Evolutionary conservation across 2,113 vertebrate genomes (phyloP).

Genomic region (Dipodomys stephensi): DNA sequence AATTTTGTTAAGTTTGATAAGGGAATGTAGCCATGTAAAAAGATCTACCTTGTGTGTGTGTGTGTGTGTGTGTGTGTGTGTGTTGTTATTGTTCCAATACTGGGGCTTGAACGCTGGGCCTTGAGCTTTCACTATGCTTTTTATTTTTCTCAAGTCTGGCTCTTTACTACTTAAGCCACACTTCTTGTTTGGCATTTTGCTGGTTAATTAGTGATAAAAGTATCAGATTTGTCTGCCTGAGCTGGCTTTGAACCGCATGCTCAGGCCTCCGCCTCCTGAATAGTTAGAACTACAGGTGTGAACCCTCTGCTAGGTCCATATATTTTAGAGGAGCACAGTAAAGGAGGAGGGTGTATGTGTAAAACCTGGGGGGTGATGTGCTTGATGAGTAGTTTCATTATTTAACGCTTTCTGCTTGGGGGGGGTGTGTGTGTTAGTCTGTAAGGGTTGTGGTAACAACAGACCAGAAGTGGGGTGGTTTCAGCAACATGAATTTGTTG

Average conservation of each 20-base stretch:
- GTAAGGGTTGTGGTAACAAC: not conserved
- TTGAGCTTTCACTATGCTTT: too few species aligned
- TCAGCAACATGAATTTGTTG: not conserved
- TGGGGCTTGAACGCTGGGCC: too few species aligned
- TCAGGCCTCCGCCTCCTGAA: too few species aligned
- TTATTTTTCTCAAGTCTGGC: too few species aligned
- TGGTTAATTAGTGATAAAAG: too few species aligned
- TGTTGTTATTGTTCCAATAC: too few species aligned
- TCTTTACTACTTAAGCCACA: too few species aligned
- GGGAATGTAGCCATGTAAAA: not conserved
- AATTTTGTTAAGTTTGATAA: not conserved
- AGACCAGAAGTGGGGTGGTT: not conserved
- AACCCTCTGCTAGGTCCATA: not conserved
- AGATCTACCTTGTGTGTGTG: not conserved
- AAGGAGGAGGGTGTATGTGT: not conserved
- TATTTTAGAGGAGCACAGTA: not conserved
- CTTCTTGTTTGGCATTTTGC: too few species aligned
- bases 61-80: too few species aligned
- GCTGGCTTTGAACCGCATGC: too few species aligned
- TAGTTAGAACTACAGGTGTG: too few species aligned
- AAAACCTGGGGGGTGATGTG: not conserved
- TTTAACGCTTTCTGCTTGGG: not conserved
- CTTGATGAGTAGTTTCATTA: not conserved
- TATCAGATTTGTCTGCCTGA: too few species aligned
- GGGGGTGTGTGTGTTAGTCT: not conserved